These are phyloP conservation scores for Alaudala cheleensis DNA, from an alignment of 2,113 vertebrate genomes.

Conservation along the genomic window DNA sequence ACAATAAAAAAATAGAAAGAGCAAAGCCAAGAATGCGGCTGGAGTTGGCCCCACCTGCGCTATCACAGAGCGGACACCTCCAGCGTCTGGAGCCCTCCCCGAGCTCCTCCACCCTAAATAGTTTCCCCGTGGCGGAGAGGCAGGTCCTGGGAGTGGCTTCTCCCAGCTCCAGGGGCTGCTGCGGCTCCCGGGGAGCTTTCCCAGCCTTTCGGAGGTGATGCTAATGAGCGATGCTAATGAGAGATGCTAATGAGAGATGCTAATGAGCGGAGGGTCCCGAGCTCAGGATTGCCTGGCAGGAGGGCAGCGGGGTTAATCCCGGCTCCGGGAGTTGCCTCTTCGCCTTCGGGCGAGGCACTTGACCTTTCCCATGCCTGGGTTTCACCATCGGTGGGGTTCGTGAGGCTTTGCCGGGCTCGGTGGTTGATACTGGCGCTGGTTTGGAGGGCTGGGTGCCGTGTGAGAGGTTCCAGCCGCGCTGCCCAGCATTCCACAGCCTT, in stretches of 20 bases:
- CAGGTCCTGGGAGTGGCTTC: slow-evolving; percentile 59
- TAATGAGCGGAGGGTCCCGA: neutral
- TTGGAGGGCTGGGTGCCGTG: neutral
- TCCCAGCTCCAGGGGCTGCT: slow-evolving; percentile 14
- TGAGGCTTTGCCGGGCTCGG: neutral
- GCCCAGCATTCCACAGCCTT: neutral
- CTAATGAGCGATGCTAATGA: neutral
- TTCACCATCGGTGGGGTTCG: neutral
- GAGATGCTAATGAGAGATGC: slow-evolving; percentile 16
- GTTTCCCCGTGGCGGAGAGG: slow-evolving; percentile 41
- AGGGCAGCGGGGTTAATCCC: neutral
- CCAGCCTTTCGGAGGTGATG: neutral
- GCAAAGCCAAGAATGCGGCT: slow-evolving; percentile 22
- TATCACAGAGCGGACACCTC: slow-evolving; percentile 47
- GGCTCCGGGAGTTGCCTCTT: neutral
- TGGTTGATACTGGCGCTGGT: neutral
- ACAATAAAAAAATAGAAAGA: neutral
- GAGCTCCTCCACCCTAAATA: slow-evolving; percentile 62
- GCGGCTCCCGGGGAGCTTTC: neutral
- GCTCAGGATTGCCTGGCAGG: neutral
- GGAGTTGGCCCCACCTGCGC: slow-evolving; percentile 22
- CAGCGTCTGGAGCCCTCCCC: slow-evolving; percentile 45
- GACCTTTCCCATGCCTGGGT: neutral
- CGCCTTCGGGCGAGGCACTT: neutral
- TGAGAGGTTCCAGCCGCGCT: rapidly evolving